Conservation (phyloP, 1,140 invertebrate genomes). For the Lepidostoma basale region DNA sequence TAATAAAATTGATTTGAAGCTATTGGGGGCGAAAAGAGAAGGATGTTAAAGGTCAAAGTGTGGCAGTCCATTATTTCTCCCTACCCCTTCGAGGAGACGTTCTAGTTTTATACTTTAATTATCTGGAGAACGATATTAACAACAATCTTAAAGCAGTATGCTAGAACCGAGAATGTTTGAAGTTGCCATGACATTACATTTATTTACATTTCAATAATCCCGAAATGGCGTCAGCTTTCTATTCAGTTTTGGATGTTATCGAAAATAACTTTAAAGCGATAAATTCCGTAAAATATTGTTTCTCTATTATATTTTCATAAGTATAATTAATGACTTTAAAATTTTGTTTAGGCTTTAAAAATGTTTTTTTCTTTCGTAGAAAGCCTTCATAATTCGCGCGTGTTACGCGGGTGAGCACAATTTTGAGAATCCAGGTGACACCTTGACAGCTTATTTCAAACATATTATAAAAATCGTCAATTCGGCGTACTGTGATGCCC, state of each 20-base stretch:
- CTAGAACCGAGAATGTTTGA: too few relatives aligned
- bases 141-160: too few relatives aligned
- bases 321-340: neutral
- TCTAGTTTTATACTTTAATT: too few relatives aligned
- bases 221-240: slow-evolving; percentile 25
- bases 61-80: too few relatives aligned
- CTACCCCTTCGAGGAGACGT: too few relatives aligned
- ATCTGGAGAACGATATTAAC: too few relatives aligned
- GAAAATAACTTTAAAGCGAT: slow-evolving; percentile 53
- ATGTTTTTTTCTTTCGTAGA: slow-evolving; percentile 49
- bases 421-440: slow-evolving; percentile 47
- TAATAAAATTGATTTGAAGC: too few relatives aligned
- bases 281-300: slow-evolving; percentile 48
- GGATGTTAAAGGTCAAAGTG: too few relatives aligned
- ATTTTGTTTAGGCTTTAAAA: neutral
- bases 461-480: slow-evolving; percentile 51
- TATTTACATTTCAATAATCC: neutral
- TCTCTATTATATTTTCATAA: neutral
- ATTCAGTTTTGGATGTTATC: slow-evolving; percentile 52
- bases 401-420: slow-evolving; percentile 55
- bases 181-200: slow-evolving; percentile 24
- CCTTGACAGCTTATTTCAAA: slow-evolving; percentile 50
- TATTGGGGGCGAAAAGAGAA: too few relatives aligned
- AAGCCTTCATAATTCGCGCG: slow-evolving; percentile 55
- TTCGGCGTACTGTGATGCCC: slow-evolving; percentile 53